phyloP scores from a whole-genome alignment of 1,140 invertebrate species.

The Saccostrea cuccullata region DNA sequence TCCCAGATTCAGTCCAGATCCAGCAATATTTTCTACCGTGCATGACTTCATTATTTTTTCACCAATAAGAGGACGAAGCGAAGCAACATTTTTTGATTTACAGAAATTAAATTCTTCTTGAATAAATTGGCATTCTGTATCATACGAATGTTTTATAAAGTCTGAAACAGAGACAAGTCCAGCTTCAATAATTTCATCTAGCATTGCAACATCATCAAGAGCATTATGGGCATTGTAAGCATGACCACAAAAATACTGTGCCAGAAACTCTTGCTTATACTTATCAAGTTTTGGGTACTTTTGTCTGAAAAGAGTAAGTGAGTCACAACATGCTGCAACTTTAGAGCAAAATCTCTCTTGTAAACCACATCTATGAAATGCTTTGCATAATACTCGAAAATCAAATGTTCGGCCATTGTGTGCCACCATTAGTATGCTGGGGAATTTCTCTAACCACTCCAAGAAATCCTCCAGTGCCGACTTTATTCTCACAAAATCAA shows the following conservation, averaged over 20 bases:
- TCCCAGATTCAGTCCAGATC: neutral
- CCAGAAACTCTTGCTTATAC: slow-evolving; percentile 24
- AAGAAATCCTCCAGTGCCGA: neutral
- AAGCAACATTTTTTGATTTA: slow-evolving; percentile 3
- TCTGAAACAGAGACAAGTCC: neutral
- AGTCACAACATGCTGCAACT: neutral
- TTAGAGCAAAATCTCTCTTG: slow-evolving; percentile 10
- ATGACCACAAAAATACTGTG: slow-evolving; percentile 20
- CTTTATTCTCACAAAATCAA: slow-evolving; percentile 25
- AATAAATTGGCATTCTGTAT: neutral
- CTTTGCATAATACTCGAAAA: neutral
- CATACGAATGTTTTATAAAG: neutral
- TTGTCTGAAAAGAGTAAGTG: neutral
- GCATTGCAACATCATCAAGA: slow-evolving; percentile 21
- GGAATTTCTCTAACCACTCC: slow-evolving; percentile 15
- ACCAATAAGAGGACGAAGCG: neutral
- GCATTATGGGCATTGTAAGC: slow-evolving; percentile 22
- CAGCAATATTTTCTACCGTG: slow-evolving; percentile 4
- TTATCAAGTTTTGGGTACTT: neutral
- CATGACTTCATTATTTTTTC: neutral
- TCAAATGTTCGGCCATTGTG: slow-evolving; percentile 27
- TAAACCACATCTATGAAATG: neutral
- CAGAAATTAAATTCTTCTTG: neutral
- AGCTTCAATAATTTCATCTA: neutral
- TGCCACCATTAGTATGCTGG: neutral